Conservation (phyloP, 64 coral and sea anemone species). For the Porites australiensis region DNA sequence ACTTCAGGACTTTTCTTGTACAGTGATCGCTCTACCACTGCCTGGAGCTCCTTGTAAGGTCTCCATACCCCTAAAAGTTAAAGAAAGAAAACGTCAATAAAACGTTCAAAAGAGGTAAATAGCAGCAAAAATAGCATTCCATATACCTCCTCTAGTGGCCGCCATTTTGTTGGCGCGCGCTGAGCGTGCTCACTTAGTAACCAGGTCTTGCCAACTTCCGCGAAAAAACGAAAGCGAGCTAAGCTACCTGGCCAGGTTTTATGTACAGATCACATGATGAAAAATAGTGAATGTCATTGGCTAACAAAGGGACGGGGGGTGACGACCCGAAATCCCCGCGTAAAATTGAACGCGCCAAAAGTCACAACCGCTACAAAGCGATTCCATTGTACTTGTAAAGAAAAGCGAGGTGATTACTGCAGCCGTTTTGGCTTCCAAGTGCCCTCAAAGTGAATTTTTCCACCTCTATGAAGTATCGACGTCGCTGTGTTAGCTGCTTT, state of each 20-base stretch:
- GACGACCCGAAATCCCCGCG: slow-evolving; percentile 83
- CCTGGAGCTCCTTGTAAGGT: slow-evolving; percentile 90
- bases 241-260: slow-evolving; percentile 26
- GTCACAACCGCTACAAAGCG: slow-evolving; percentile 80
- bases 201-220: background rate
- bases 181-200: slow-evolving; percentile 56
- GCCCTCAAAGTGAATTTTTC: background rate
- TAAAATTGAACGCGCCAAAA: slow-evolving; percentile 99
- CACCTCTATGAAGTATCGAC: background rate
- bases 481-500: background rate
- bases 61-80: slow-evolving; percentile 83
- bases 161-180: slow-evolving; percentile 61
- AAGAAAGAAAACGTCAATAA: background rate
- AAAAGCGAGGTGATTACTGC: slow-evolving; percentile 29
- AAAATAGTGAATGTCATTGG: slow-evolving; percentile 67
- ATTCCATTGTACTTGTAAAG: slow-evolving; percentile 45
- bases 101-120: background rate
- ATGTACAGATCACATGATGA: slow-evolving; percentile 49
- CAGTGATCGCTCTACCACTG: slow-evolving; percentile 89
- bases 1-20: slow-evolving; percentile 90
- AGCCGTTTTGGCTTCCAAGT: background rate
- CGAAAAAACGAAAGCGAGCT: slow-evolving; percentile 11
- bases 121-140: background rate
- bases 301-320: background rate
- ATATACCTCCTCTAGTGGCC: slow-evolving; percentile 50